Percentiles rank a stretch among this genome's conserved stretches.
Evolutionary conservation across 2,888 invertebrate species (phyloP).

Genomic region (Yponomeuta cagnagella): DNA sequence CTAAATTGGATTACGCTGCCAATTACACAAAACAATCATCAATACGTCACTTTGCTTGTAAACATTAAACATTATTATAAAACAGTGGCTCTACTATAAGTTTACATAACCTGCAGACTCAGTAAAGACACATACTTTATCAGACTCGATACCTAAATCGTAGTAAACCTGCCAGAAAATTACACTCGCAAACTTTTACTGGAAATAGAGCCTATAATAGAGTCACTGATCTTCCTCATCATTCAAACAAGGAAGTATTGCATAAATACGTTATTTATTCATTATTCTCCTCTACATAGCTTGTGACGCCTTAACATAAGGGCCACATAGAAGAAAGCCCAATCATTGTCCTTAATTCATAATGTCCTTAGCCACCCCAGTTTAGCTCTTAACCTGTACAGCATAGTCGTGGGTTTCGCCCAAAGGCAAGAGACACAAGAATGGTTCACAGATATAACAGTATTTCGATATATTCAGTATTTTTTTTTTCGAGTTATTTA

Average conservation of each 20-base stretch:
- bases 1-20: background rate
- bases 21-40: background rate
- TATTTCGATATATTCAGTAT: too few relatives aligned
- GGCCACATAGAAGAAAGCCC: constrained; percentile 25
- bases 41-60: background rate
- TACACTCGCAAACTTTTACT: too few relatives aligned
- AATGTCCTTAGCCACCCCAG: background rate
- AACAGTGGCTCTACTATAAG: too few relatives aligned
- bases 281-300: background rate
- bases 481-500: background rate
- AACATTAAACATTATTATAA: background rate
- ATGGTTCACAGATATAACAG: background rate
- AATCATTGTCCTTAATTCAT: background rate
- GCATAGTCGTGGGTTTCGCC: too few relatives aligned
- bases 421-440: background rate
- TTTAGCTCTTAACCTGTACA: too few relatives aligned
- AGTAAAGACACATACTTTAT: too few relatives aligned
- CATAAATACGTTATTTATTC: constrained; percentile 37
- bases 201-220: too few relatives aligned
- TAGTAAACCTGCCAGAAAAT: too few relatives aligned
- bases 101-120: too few relatives aligned
- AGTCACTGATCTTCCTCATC: background rate
- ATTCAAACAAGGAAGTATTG: constrained; percentile 39
- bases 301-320: constrained; percentile 50
- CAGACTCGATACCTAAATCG: too few relatives aligned